A percentile compares a stretch with the other conserved stretches of the same genome.
Evolutionary conservation across 64 coral and sea anemone species (phyloP).

Genomic region (Stichodactyla mertensii): DNA sequence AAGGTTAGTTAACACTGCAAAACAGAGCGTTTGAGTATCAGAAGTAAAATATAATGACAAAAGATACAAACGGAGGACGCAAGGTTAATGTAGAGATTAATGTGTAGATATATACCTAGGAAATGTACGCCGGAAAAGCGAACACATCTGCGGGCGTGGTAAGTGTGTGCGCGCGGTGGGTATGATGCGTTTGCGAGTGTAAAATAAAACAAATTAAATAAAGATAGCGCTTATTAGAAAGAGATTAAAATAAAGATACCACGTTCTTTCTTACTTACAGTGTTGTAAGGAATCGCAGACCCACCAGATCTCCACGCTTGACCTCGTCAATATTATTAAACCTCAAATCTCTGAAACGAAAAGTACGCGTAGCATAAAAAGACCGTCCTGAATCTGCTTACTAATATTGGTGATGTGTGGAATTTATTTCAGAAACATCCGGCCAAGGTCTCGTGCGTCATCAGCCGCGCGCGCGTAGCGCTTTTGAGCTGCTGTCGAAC

Average conservation of each 20-base stretch:
- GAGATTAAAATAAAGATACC: background rate
- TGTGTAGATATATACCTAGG: too few species aligned
- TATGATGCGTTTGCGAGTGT: too few species aligned
- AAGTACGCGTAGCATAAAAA: background rate
- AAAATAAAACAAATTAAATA: too few species aligned
- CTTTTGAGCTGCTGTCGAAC: too few species aligned
- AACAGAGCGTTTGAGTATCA: too few species aligned
- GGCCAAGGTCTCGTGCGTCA: background rate
- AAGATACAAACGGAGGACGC: too few species aligned
- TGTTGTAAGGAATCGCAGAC: slow-evolving; percentile 49
- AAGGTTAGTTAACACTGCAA: too few species aligned
- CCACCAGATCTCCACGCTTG: slow-evolving; percentile 43
- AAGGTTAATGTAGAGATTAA: too few species aligned
- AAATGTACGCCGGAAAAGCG: too few species aligned
- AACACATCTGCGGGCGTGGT: too few species aligned
- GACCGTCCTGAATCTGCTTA: background rate
- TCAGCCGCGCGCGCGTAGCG: background rate
- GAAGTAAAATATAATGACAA: too few species aligned
- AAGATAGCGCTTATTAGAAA: background rate
- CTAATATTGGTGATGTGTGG: background rate
- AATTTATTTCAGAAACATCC: background rate
- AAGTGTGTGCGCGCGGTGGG: too few species aligned
- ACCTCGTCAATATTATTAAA: slow-evolving; percentile 86
- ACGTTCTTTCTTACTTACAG: slow-evolving; percentile 54
- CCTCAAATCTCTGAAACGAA: slow-evolving; percentile 67